A percentile compares a stretch with the other conserved stretches of the same genome.
phyloP scores from a whole-genome alignment of 2,113 vertebrate species.

The Phyllopteryx taeniolatus region DNA sequence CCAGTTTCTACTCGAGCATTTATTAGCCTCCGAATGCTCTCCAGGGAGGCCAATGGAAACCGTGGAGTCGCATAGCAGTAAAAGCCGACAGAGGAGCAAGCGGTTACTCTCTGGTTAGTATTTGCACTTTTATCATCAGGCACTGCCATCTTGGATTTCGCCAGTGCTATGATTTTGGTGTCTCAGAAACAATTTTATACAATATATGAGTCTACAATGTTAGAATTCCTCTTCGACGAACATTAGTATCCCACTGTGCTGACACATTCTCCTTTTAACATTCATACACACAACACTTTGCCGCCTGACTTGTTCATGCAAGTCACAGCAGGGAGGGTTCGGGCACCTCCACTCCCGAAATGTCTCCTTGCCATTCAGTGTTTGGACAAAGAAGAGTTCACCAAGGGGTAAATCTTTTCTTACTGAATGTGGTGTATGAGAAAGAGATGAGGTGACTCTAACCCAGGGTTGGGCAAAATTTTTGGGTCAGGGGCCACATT shows the following conservation, averaged over 20 bases:
- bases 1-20: too few species aligned
- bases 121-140: not conserved
- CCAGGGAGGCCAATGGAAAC: too few species aligned
- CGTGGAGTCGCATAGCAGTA: too few species aligned
- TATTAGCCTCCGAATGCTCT: too few species aligned
- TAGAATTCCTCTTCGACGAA: conserved; percentile 19
- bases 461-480: too few species aligned
- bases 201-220: conserved; percentile 22
- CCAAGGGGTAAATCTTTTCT: conserved; percentile 38
- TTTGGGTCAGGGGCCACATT: not conserved
- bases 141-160: not conserved
- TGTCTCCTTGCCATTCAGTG: conserved; percentile 10
- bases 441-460: conserved; percentile 28
- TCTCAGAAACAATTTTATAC: not conserved
- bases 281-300: conserved; percentile 20
- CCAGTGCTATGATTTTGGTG: not conserved
- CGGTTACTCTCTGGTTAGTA: too few species aligned
- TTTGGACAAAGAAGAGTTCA: conserved; percentile 31
- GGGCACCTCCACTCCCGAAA: conserved; percentile 21
- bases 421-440: conserved; percentile 21
- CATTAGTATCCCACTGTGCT: conserved; percentile 48
- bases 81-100: too few species aligned
- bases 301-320: conserved; percentile 29
- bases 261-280: conserved; percentile 9
- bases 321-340: conserved; percentile 23